These are phyloP conservation scores for Drosophila arawakana DNA, from an alignment of 1,140 invertebrate species.

Conservation along the genomic window DNA sequence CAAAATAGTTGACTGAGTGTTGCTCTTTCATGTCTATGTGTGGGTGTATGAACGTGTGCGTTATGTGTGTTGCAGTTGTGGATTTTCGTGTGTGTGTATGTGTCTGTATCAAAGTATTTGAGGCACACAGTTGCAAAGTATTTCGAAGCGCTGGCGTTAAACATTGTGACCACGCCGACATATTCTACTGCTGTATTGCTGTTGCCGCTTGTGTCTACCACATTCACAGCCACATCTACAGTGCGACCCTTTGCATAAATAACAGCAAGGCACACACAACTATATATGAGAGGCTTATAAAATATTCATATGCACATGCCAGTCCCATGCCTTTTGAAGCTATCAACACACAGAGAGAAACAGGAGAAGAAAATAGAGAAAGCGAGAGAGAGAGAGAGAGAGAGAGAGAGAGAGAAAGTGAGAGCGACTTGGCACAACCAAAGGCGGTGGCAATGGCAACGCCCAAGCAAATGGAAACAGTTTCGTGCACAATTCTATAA, in stretches of 20 bases:
- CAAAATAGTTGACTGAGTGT: constrained; percentile 63
- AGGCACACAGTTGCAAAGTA: constrained; percentile 27
- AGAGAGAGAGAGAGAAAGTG: too few relatives aligned
- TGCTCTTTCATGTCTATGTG: not conserved
- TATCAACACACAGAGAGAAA: constrained; percentile 40
- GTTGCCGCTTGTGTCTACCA: constrained; percentile 52
- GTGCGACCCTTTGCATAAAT: constrained; percentile 56
- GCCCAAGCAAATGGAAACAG: constrained; percentile 68
- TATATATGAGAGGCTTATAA: constrained; percentile 67
- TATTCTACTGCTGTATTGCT: constrained; percentile 17
- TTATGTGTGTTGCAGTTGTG: not conserved
- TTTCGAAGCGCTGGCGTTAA: constrained; percentile 52
- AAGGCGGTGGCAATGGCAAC: constrained; percentile 9
- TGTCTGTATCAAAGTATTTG: constrained; percentile 5
- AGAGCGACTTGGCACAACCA: not conserved
- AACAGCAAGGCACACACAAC: constrained; percentile 27
- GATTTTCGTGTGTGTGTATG: not conserved
- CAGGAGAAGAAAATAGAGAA: constrained; percentile 1
- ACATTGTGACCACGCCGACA: constrained; percentile 62
- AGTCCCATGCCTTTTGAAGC: constrained; percentile 66
- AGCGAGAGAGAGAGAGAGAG: too few relatives aligned
- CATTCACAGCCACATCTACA: constrained; percentile 10
- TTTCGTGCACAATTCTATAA: constrained; percentile 77
- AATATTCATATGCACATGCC: constrained; percentile 78
- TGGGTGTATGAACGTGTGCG: not conserved